Percentiles rank a stretch among this genome's conserved stretches.
These are phyloP conservation scores for Cyanistes caeruleus DNA, from an alignment of 2,113 vertebrate genomes.

Conservation along the genomic window DNA sequence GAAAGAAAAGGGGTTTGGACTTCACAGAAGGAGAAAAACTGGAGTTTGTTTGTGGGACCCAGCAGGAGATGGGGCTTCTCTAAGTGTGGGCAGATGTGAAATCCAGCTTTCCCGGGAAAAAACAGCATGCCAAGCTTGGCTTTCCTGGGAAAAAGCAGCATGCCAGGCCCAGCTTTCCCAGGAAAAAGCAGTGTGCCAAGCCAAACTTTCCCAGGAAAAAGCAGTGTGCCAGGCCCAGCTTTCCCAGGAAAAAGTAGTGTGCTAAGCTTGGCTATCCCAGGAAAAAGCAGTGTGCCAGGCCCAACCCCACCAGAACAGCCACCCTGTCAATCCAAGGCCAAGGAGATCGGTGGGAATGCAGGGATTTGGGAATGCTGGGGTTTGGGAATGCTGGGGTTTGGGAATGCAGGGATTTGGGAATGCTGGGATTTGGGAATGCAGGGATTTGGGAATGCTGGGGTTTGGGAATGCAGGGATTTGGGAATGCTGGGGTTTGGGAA, in stretches of 20 bases:
- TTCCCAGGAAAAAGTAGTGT: neutral
- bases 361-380: neutral
- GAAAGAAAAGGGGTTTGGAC: neutral
- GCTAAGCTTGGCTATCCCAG: too few species aligned
- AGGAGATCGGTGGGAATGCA: neutral
- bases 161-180: too few species aligned
- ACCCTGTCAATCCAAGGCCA: accelerated
- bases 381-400: neutral
- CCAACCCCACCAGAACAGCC: neutral
- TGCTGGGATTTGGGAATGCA: too few species aligned
- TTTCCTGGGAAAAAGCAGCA: too few species aligned
- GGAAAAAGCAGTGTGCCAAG: neutral
- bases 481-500: too few species aligned
- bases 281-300: neutral
- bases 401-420: too few species aligned
- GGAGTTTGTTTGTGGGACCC: neutral
- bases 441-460: too few species aligned
- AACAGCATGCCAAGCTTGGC: neutral
- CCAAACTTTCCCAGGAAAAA: too few species aligned
- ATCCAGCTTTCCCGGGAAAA: neutral
- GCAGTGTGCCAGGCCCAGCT: neutral
- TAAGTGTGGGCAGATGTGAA: accelerated
- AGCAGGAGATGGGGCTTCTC: neutral
- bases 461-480: too few species aligned
- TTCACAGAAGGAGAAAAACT: neutral